Percentiles rank a stretch among this genome's conserved stretches.
phyloP scores from a whole-genome alignment of 2,888 invertebrate species.

The Drosophila maculinotata region DNA sequence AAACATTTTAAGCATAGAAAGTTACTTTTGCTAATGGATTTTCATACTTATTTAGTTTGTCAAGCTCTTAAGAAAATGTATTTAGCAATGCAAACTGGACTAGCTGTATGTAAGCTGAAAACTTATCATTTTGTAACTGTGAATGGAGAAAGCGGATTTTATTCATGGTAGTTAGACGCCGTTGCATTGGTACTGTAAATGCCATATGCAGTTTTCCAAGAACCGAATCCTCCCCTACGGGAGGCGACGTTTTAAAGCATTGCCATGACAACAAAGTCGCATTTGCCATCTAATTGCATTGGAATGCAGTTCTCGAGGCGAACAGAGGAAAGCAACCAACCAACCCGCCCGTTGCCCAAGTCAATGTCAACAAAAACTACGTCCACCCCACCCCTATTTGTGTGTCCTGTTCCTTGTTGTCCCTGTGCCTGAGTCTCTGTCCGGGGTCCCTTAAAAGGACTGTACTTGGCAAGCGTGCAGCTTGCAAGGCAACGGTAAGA shows the following conservation, averaged over 20 bases:
- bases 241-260: constrained; percentile 32
- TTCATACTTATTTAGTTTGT: constrained; percentile 4
- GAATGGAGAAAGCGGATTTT: constrained; percentile 21
- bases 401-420: constrained; percentile 14
- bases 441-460: constrained; percentile 38
- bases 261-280: constrained; percentile 54
- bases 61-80: constrained; percentile 26
- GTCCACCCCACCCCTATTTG: constrained; percentile 58
- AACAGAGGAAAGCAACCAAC: constrained; percentile 12
- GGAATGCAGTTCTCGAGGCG: constrained; percentile 65
- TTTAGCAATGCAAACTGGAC: constrained; percentile 1
- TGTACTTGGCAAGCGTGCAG: constrained; percentile 67
- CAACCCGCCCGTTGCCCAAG: constrained; percentile 61
- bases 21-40: constrained; percentile 6
- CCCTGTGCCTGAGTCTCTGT: constrained; percentile 20
- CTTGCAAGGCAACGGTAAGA: constrained; percentile 64
- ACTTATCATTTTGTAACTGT: constrained; percentile 11
- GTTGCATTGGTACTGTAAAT: constrained; percentile 27
- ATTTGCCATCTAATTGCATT: constrained; percentile 66
- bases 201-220: constrained; percentile 63
- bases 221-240: constrained; percentile 70
- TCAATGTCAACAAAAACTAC: constrained; percentile 70
- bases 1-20: too few relatives aligned
- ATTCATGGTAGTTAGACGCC: background rate
- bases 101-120: constrained; percentile 2